Base-by-base conservation (phyloP, 2,113 vertebrate species). In the Ramphastos sulfuratus region DNA sequence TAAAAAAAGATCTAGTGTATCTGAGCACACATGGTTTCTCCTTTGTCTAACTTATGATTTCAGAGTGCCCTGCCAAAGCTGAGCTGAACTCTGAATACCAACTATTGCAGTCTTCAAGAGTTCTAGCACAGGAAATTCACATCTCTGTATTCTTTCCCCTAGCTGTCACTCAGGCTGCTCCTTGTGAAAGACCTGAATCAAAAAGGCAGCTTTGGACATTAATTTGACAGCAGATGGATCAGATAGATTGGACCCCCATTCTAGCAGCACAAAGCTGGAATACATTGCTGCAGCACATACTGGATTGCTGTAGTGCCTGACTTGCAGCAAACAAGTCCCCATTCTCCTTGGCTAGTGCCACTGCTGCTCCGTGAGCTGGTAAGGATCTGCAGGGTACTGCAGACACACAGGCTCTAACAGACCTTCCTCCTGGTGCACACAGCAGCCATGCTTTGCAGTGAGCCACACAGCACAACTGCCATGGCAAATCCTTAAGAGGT, bases 41-140 rank as follows among this genome's bases (percentile, higher is more conserved):
- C 84, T 95, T 83, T 88, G 76, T 92, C 87, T 85, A 94, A 85
- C 69, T 93, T 92, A 88, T 3, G 77, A 88, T 95, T 96, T 87
- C 91, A 89, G 86, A 92, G 89, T 24, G 4, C 75, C 61, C 63
- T 93, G 93, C 94, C 94, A 96, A 95, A 89, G 70, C 79, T 64
- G 78, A 92, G 87, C 78, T 86, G 73, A 95, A 92, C 93, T 85
- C 90, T 94, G 95, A 96, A 94, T 96, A 95, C 89, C 79, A 96
- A 93, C 78, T 81, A 91, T 92, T 94, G 89, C 10, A 89, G 81
- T 81, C 73, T 93, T 89, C 76, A 65, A 91, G 83, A 95, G 70
- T 95, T 92, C 94, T 28, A 93, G 84, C 12, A 52, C 67, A 92
- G 80, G 94, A 96, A 95, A 94, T 87, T 79, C 94, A 92, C 56